Evolutionary conservation across 2,113 vertebrate species (phyloP), one percentile per base, ranked within the genome.

Genomic region (Sardina pilchardus): DNA sequence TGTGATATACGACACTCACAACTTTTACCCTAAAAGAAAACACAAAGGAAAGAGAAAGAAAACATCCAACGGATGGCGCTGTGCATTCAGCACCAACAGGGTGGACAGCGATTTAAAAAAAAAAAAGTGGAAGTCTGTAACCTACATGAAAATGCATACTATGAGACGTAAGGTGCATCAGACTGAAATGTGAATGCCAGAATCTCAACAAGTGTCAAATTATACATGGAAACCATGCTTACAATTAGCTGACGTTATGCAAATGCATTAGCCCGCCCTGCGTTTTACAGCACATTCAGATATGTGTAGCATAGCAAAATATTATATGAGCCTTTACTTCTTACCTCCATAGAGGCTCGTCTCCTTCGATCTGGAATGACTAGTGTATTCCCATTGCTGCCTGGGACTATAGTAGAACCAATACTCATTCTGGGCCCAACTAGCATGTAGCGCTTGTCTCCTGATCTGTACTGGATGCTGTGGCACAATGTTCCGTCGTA

Each of bases 401-500:
- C 92, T 0, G 93, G 82, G 0, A 88, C 92, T 30, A 88, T 19
- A 43, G 93, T 87, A 6, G 92, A 90, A n/a, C 93, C 92, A 21
- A 90, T 84, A 85, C 91, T 92, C 86, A 90, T 89, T 86, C 90
- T 90, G 47, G 91, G 90, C 89, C 85, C 89, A 90, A 92, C 91
- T 90, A 92, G 78, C 91, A 92, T 91, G 85, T 91, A 92, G 16
- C 88, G 86, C 83, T 89, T 92, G 82, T 92, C 90, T 87, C 90
- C 91, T 16, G 91, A 90, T 90, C 89, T 87, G 84, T 92, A 92
- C 86, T 92, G 90, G 43, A 91, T 91, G 82, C 91, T 92, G 90
- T 92, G 89, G 80, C 88, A 92, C 81, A 93, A 88, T 78, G 93
- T 93, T n/a, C 93, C 92, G n/a, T 92, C 89, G 39, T 90, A 92